Percentiles rank a stretch among this genome's conserved stretches.
phyloP scores from a whole-genome alignment of 2,797 vertebrate species.

The Clarias laeviceps region DNA sequence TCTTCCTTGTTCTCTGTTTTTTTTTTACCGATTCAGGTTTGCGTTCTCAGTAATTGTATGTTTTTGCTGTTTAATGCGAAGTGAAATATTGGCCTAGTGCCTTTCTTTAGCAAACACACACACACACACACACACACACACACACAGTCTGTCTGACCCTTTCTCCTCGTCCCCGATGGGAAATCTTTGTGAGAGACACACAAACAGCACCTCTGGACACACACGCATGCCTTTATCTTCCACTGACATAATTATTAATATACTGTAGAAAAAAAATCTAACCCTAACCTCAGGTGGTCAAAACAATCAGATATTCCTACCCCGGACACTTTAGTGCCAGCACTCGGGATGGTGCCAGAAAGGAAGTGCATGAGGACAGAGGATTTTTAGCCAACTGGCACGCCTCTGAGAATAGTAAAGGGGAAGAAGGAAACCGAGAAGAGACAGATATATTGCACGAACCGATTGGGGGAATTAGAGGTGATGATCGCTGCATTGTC shows the following conservation, averaged over 20 bases:
- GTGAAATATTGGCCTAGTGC: not conserved
- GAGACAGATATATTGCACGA: slow-evolving; percentile 28
- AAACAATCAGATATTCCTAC: not conserved
- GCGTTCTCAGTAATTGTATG: slow-evolving; percentile 60
- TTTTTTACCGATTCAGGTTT: slow-evolving; percentile 69
- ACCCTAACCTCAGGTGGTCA: not conserved
- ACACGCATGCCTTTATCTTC: not conserved
- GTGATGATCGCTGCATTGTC: slow-evolving; percentile 67
- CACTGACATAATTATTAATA: not conserved
- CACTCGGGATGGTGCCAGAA: not conserved
- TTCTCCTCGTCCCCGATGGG: slow-evolving; percentile 44
- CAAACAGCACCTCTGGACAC: slow-evolving; percentile 59
- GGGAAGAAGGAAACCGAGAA: slow-evolving; percentile 66
- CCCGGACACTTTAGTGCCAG: not conserved
- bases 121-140: slow-evolving; percentile 17
- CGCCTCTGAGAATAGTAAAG: not conserved
- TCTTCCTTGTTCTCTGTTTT: slow-evolving; percentile 53
- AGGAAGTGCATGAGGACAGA: not conserved
- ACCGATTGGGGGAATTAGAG: slow-evolving; percentile 59
- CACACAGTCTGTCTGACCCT: slow-evolving; percentile 36
- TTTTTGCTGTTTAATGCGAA: not conserved
- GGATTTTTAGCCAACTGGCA: slow-evolving; percentile 4
- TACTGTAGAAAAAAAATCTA: not conserved
- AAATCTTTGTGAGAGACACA: slow-evolving; percentile 63
- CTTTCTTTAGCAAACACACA: not conserved